Evolutionary conservation across 2,797 vertebrate genomes (phyloP).

Genomic region (Thalassophryne amazonica): DNA sequence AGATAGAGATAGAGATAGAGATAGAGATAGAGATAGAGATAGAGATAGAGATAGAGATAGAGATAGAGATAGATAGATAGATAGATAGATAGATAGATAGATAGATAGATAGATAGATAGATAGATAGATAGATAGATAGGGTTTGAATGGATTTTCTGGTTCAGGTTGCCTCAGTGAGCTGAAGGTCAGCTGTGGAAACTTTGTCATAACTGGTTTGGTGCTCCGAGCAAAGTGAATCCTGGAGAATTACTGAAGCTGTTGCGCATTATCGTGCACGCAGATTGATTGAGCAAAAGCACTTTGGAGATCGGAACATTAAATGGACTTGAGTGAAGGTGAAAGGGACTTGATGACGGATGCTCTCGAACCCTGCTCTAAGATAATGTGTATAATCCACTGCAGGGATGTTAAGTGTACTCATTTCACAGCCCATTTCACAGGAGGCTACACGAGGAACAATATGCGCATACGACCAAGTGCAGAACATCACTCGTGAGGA

Average conservation of each 20-base stretch:
- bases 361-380: slow-evolving; percentile 59
- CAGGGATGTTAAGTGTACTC: slow-evolving; percentile 78
- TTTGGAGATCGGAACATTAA: slow-evolving; percentile 16
- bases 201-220: not conserved
- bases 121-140: not conserved
- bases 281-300: slow-evolving; percentile 7
- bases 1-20: slow-evolving; percentile 8
- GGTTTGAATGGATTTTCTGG: no score
- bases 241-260: not conserved
- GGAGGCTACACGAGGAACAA: slow-evolving; percentile 62
- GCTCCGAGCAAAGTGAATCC: not conserved
- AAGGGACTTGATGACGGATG: slow-evolving; percentile 53
- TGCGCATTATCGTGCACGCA: no score
- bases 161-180: no score
- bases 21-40: slow-evolving; percentile 16
- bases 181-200: no score
- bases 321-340: slow-evolving; percentile 44
- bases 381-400: slow-evolving; percentile 74
- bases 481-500: slow-evolving; percentile 53
- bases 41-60: slow-evolving; percentile 20
- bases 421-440: slow-evolving; percentile 83
- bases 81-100: no score
- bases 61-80: slow-evolving; percentile 9
- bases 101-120: slow-evolving; percentile 15
- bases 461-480: slow-evolving; percentile 56